Evolutionary conservation across 2,888 invertebrate genomes (phyloP).

Genomic region (Melanotus villosus): DNA sequence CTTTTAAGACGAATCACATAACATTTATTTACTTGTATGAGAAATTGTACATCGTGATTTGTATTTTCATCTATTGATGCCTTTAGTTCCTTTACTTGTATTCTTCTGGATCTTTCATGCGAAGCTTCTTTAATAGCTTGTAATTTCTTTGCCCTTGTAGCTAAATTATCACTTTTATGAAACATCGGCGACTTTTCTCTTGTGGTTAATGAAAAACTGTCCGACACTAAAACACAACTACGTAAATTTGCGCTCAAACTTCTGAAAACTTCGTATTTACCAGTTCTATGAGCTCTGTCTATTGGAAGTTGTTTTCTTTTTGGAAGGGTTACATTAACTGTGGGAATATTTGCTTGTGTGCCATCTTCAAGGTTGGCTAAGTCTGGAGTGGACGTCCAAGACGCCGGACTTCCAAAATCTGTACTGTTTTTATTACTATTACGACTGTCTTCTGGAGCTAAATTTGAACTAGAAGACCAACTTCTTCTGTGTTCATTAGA

Average conservation of each 20-base stretch:
- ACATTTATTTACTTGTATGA: conserved; percentile 71
- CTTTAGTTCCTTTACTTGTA: conserved; percentile 66
- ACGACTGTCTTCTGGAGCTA: conserved; percentile 63
- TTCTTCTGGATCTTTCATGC: conserved; percentile 56
- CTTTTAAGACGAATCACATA: conserved; percentile 5
- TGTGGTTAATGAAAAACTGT: conserved; percentile 59
- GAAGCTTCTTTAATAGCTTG: conserved; percentile 66
- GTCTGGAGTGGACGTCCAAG: conserved; percentile 90
- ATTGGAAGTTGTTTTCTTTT: conserved; percentile 76
- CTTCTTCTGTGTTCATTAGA: conserved; percentile 66
- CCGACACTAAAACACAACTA: conserved; percentile 58
- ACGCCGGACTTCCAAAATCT: conserved; percentile 66
- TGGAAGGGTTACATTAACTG: conserved; percentile 79
- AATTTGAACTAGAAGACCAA: conserved; percentile 85
- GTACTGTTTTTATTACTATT: conserved; percentile 53
- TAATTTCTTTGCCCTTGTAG: conserved; percentile 80
- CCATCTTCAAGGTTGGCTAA: conserved; percentile 76
- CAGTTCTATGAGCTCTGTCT: conserved; percentile 71
- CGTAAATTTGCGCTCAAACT: no score
- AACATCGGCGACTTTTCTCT: conserved; percentile 68
- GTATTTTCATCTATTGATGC: conserved; percentile 64
- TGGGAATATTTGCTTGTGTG: conserved; percentile 74
- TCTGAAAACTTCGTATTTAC: no score
- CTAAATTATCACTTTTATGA: conserved; percentile 78
- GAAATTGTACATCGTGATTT: conserved; percentile 75